Percentiles rank a stretch among this genome's conserved stretches.
phyloP scores from a whole-genome alignment of 1,140 invertebrate genomes.

The Bacillus rossius region DNA sequence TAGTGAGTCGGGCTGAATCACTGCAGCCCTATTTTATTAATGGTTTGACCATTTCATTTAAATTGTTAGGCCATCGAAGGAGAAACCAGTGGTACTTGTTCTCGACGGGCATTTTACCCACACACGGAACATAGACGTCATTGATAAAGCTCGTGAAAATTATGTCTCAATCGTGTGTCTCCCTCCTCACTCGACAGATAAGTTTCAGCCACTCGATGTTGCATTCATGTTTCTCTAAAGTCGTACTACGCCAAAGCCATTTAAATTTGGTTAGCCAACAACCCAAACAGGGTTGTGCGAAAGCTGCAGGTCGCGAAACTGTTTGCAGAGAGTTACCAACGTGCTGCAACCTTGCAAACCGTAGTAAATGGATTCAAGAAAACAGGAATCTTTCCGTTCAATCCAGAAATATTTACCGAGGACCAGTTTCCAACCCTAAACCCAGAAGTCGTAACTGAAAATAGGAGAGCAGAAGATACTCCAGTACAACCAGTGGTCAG shows the following conservation, averaged over 20 bases:
- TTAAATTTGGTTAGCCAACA: slow-evolving; percentile 3
- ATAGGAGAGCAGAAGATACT: too few species aligned
- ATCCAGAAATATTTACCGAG: slow-evolving; percentile 13
- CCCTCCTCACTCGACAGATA: slow-evolving; percentile 36
- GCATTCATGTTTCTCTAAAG: slow-evolving; percentile 37
- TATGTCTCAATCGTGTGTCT: slow-evolving; percentile 25
- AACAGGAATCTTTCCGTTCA: slow-evolving; percentile 36
- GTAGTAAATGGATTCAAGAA: slow-evolving; percentile 37
- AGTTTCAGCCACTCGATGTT: slow-evolving; percentile 41
- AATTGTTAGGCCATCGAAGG: slow-evolving; percentile 16
- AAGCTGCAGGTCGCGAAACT: slow-evolving; percentile 31
- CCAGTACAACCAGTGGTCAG: too few species aligned
- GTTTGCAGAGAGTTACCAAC: slow-evolving; percentile 32
- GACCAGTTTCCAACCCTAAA: too few species aligned
- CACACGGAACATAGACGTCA: slow-evolving; percentile 37
- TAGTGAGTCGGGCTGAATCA: slow-evolving; percentile 33
- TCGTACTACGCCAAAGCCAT: slow-evolving; percentile 30
- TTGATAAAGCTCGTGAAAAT: slow-evolving; percentile 25
- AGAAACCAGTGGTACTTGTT: slow-evolving; percentile 33
- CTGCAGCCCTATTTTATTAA: slow-evolving; percentile 31
- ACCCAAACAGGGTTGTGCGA: slow-evolving; percentile 9
- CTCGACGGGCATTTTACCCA: slow-evolving; percentile 39
- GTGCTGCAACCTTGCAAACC: slow-evolving; percentile 35
- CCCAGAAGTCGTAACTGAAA: too few species aligned
- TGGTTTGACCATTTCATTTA: slow-evolving; percentile 37